phyloP scores from a whole-genome alignment of 2,113 vertebrate species.

The Lycocorax pyrrhopterus region DNA sequence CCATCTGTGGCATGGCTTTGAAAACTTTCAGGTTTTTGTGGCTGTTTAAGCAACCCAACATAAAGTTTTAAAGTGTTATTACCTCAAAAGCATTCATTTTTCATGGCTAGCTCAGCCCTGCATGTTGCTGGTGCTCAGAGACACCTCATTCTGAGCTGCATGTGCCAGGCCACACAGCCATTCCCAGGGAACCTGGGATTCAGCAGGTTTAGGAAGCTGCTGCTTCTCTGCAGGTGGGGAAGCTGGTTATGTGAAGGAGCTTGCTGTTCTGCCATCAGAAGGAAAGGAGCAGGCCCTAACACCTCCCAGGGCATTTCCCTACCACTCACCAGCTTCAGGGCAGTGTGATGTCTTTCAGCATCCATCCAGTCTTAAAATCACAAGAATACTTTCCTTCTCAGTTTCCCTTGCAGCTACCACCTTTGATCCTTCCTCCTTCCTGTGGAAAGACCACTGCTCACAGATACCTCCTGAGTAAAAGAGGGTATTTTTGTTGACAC shows the following conservation, averaged over 20 bases:
- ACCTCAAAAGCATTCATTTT: neutral
- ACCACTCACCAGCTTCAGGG: neutral
- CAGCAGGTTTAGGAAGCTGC: neutral
- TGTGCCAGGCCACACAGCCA: accelerated
- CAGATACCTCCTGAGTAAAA: neutral
- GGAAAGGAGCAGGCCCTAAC: neutral
- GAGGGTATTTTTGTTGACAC: neutral
- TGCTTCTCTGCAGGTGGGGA: neutral
- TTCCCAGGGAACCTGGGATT: neutral
- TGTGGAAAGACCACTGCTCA: neutral
- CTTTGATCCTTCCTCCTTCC: neutral
- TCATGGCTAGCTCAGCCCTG: neutral
- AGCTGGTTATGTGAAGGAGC: neutral
- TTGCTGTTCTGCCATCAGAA: neutral
- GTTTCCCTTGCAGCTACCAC: neutral
- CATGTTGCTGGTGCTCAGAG: accelerated
- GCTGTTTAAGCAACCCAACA: neutral
- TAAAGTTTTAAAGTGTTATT: neutral
- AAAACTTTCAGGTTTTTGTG: neutral
- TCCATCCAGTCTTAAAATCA: neutral
- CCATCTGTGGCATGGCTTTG: neutral
- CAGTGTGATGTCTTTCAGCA: neutral
- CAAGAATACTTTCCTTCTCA: neutral
- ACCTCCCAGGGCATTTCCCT: neutral
- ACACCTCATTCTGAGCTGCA: neutral